Evolutionary conservation across 2,888 invertebrate species (phyloP).

Genomic region (Xylota sylvarum): DNA sequence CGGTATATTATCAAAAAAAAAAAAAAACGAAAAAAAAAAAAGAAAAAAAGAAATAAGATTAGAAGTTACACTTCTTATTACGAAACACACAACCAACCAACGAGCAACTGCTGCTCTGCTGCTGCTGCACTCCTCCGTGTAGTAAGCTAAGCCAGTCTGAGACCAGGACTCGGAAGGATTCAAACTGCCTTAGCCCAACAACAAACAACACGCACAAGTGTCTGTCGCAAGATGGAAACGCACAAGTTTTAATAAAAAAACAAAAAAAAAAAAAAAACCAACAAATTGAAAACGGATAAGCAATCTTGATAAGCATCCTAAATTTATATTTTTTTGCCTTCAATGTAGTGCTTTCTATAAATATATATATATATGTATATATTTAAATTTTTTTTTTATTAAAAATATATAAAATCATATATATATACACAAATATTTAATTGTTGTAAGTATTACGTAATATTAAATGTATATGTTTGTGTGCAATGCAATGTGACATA

Average conservation of each 20-base stretch:
- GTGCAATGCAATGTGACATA: neutral
- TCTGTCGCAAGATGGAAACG: neutral
- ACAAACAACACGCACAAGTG: neutral
- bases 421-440: neutral
- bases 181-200: neutral
- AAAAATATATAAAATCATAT: neutral
- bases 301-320: neutral
- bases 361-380: neutral
- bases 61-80: neutral
- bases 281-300: neutral
- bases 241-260: neutral
- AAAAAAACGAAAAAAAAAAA: neutral
- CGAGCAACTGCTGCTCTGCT: no score
- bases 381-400: neutral
- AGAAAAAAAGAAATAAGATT: neutral
- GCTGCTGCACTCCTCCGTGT: neutral
- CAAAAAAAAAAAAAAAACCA: no score
- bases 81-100: neutral
- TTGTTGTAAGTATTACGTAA: conserved; percentile 17
- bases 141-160: neutral
- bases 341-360: neutral
- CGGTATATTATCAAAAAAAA: neutral
- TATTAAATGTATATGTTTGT: neutral
- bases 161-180: neutral
- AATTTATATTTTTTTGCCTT: conserved; percentile 1